Evolutionary conservation across 2,888 invertebrate species (phyloP).

Genomic region (Erebia ligea): DNA sequence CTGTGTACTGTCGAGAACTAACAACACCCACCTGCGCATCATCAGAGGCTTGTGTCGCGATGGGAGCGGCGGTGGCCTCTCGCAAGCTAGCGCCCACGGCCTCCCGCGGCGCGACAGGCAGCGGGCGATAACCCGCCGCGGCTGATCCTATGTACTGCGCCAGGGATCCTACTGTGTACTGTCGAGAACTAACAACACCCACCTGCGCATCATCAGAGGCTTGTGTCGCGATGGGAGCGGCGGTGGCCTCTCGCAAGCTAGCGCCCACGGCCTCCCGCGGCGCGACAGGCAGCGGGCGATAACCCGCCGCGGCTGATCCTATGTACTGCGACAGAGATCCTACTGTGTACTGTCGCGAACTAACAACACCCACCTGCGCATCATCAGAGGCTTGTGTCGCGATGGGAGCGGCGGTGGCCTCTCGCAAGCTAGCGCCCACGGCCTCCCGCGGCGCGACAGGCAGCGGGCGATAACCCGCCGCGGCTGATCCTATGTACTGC

Average conservation of each 20-base stretch:
- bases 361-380: constrained; percentile 50
- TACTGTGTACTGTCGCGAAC: constrained; percentile 94
- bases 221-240: constrained; percentile 31
- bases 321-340: constrained; percentile 98
- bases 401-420: constrained; percentile 57
- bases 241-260: constrained; percentile 85
- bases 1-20: constrained; percentile 86
- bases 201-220: constrained; percentile 30
- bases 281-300: constrained; percentile 93
- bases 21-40: constrained; percentile 25
- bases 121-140: constrained; percentile 93
- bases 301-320: constrained; percentile 92
- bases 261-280: constrained; percentile 90
- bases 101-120: constrained; percentile 91
- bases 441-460: constrained; percentile 91
- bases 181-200: constrained; percentile 85
- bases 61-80: constrained; percentile 68
- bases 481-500: constrained; percentile 94
- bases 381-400: constrained; percentile 23
- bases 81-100: constrained; percentile 90
- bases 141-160: constrained; percentile 96
- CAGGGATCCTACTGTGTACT: constrained; percentile 96
- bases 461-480: constrained; percentile 94
- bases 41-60: constrained; percentile 18
- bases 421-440: constrained; percentile 90